phyloP scores from a whole-genome alignment of 2,888 invertebrate genomes.

The Tenthredo livida region DNA sequence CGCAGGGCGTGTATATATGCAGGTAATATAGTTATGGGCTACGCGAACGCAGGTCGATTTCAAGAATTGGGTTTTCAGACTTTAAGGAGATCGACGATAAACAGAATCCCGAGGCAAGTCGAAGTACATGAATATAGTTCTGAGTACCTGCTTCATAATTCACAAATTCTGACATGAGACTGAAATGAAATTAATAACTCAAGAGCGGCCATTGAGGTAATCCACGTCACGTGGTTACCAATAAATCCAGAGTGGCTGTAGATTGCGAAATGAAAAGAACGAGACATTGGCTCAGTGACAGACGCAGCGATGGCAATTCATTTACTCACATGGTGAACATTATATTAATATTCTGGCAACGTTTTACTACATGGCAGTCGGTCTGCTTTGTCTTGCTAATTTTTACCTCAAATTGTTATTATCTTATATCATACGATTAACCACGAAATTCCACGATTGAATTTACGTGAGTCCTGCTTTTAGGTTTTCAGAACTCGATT shows the following conservation, averaged over 20 bases:
- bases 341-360: conserved; percentile 72
- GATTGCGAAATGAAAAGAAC: conserved; percentile 65
- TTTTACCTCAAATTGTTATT: conserved; percentile 61
- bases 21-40: conserved; percentile 14
- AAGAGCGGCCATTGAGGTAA: conserved; percentile 44
- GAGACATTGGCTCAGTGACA: conserved; percentile 69
- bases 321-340: conserved; percentile 68
- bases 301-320: conserved; percentile 68
- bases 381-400: conserved; percentile 64
- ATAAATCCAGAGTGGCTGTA: conserved; percentile 52
- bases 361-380: conserved; percentile 56
- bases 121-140: not conserved
- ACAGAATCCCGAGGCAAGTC: not conserved
- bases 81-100: conserved; percentile 8
- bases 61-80: not conserved
- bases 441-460: conserved; percentile 35
- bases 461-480: conserved; percentile 41
- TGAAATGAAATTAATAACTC: conserved; percentile 27
- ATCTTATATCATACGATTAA: conserved; percentile 42
- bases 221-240: conserved; percentile 34
- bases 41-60: not conserved
- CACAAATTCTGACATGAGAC: conserved; percentile 16
- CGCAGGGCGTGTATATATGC: conserved; percentile 13
- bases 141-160: not conserved
- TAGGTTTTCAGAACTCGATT: conserved; percentile 22